Evolutionary conservation across 1,140 invertebrate species (phyloP).

Genomic region (Maniola jurtina): DNA sequence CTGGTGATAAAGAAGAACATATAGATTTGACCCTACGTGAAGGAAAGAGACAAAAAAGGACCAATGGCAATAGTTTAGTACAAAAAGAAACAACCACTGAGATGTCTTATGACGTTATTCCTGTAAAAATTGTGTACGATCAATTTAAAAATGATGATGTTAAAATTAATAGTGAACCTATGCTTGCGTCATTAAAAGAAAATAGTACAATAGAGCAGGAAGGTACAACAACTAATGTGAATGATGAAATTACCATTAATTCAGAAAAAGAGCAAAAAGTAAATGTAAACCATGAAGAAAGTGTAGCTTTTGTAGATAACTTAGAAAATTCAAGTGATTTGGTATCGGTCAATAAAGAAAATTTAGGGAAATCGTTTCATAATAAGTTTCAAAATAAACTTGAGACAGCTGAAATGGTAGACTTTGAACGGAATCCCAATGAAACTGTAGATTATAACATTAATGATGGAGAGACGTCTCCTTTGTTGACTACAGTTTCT

Average conservation of each 20-base stretch:
- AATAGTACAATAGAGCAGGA: not conserved
- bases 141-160: slow-evolving; percentile 1
- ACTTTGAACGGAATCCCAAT: slow-evolving; percentile 11
- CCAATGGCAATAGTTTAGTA: slow-evolving; percentile 18
- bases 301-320: not conserved
- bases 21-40: slow-evolving; percentile 43
- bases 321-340: not conserved
- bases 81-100: slow-evolving; percentile 18
- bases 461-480: not conserved
- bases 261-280: not conserved
- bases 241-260: not conserved
- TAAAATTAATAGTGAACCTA: not conserved
- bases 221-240: not conserved
- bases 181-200: not conserved
- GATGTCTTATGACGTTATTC: slow-evolving; percentile 26
- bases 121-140: slow-evolving; percentile 33
- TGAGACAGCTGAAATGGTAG: not conserved
- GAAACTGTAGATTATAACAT: slow-evolving; percentile 12
- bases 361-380: not conserved
- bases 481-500: not conserved
- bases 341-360: not conserved
- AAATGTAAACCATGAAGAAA: not conserved
- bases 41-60: slow-evolving; percentile 29
- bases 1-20: slow-evolving; percentile 25
- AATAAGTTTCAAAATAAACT: not conserved